Evolutionary conservation across 2,113 vertebrate genomes (phyloP).

Genomic region (Morone chrysops): DNA sequence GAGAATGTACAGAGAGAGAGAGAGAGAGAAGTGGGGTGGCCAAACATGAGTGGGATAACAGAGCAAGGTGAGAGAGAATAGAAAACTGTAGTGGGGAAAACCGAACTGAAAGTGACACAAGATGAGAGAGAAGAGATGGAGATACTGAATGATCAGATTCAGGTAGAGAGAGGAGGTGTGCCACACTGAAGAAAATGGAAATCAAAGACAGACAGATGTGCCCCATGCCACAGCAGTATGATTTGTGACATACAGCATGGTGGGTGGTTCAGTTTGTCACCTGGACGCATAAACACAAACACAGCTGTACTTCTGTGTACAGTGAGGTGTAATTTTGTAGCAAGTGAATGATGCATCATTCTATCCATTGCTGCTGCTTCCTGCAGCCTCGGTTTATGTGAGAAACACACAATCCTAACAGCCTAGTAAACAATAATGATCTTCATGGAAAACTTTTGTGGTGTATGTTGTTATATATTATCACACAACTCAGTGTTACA

Average conservation of each 20-base stretch:
- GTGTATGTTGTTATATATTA: not conserved
- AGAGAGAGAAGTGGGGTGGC: constrained; percentile 8
- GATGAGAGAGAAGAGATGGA: constrained; percentile 49
- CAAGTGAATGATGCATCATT: constrained; percentile 65
- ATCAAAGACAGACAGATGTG: constrained; percentile 51
- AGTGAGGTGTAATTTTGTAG: constrained; percentile 48
- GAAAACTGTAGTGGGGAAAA: constrained; percentile 30
- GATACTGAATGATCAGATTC: constrained; percentile 44
- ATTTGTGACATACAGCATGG: constrained; percentile 67
- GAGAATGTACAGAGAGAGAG: not conserved
- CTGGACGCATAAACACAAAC: not conserved
- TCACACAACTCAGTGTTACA: not conserved
- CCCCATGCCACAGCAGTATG: constrained; percentile 55
- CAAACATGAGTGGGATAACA: constrained; percentile 28
- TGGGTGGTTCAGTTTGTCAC: constrained; percentile 40
- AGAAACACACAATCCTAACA: not conserved
- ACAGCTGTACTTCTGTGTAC: not conserved
- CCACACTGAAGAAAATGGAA: constrained; percentile 50
- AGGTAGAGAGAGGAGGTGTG: constrained; percentile 46
- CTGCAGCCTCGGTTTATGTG: constrained; percentile 26
- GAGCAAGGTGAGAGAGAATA: constrained; percentile 26
- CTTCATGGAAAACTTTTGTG: not conserved
- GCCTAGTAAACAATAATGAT: not conserved
- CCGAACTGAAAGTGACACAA: constrained; percentile 51
- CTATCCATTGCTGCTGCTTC: constrained; percentile 48